These are phyloP conservation scores for Pontoporia blainvillei DNA, from an alignment of 2,113 vertebrate genomes.

Conservation along the genomic window DNA sequence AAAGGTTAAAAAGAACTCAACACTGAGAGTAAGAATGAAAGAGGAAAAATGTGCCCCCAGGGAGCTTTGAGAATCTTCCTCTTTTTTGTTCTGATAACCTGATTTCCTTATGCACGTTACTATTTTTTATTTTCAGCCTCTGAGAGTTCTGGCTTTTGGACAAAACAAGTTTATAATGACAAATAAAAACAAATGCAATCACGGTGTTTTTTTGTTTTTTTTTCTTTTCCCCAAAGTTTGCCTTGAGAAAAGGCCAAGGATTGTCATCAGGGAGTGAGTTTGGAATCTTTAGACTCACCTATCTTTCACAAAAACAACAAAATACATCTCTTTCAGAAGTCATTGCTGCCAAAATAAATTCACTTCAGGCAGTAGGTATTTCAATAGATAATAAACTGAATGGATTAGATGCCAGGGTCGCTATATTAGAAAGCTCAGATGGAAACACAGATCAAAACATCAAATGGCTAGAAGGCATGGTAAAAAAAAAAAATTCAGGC, in stretches of 20 bases:
- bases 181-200: conserved; percentile 39
- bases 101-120: not conserved
- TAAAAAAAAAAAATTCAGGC: conserved; percentile 19
- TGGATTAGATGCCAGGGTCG: conserved; percentile 46
- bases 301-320: not conserved
- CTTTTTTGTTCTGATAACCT: not conserved
- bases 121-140: not conserved
- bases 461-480: conserved; percentile 37
- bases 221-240: not conserved
- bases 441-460: conserved; percentile 53
- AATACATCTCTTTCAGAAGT: conserved; percentile 52
- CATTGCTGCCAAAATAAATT: conserved; percentile 53
- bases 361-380: conserved; percentile 45
- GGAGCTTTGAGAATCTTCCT: not conserved
- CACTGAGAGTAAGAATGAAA: not conserved
- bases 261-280: not conserved
- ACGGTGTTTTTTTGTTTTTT: not conserved
- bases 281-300: conserved; percentile 17
- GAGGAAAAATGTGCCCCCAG: not conserved
- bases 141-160: not conserved
- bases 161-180: not conserved
- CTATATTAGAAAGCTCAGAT: conserved; percentile 33
- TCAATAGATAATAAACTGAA: conserved; percentile 59
- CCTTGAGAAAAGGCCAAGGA: not conserved
- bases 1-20: conserved; percentile 52